Evolutionary conservation across 1,140 invertebrate species (phyloP).

Genomic region (Drosophila lini): DNA sequence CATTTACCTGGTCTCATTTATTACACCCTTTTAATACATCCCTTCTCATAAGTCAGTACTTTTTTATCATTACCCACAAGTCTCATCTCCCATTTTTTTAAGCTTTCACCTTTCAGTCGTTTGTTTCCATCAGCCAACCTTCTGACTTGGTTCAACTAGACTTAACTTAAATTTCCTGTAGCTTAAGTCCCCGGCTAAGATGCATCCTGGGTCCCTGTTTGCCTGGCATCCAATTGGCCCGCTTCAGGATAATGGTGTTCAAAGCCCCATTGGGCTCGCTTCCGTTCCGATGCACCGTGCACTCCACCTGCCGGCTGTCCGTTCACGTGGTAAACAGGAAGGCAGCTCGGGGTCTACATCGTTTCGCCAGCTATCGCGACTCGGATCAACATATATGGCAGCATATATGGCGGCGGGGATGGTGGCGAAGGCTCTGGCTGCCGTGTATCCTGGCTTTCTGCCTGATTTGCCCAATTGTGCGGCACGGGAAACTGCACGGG

Average conservation of each 20-base stretch:
- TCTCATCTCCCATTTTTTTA: not conserved
- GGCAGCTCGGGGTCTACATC: slow-evolving; percentile 29
- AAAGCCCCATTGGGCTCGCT: slow-evolving; percentile 20
- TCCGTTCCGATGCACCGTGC: slow-evolving; percentile 16
- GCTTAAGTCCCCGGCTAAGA: slow-evolving; percentile 6
- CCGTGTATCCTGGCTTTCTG: slow-evolving; percentile 47
- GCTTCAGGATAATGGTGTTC: slow-evolving; percentile 41
- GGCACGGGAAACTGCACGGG: slow-evolving; percentile 19
- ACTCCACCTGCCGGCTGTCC: not conserved
- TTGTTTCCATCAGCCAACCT: slow-evolving; percentile 4
- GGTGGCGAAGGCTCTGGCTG: slow-evolving; percentile 3
- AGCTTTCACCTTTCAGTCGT: not conserved
- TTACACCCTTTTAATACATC: not conserved
- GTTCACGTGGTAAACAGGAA: slow-evolving; percentile 55
- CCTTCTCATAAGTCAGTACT: not conserved
- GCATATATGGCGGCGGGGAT: slow-evolving; percentile 4
- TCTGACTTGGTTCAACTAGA: not conserved
- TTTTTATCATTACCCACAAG: not conserved
- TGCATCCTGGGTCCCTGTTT: slow-evolving; percentile 6
- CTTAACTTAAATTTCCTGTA: slow-evolving; percentile 17
- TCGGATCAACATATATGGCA: slow-evolving; percentile 24
- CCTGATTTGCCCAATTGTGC: slow-evolving; percentile 62
- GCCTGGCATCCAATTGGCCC: slow-evolving; percentile 36
- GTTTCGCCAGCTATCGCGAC: slow-evolving; percentile 28
- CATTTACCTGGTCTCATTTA: too few species aligned